Percentiles rank a stretch among this genome's conserved stretches.
Conservation (phyloP, 1,140 invertebrate species). For the Agrypnia vestita region DNA sequence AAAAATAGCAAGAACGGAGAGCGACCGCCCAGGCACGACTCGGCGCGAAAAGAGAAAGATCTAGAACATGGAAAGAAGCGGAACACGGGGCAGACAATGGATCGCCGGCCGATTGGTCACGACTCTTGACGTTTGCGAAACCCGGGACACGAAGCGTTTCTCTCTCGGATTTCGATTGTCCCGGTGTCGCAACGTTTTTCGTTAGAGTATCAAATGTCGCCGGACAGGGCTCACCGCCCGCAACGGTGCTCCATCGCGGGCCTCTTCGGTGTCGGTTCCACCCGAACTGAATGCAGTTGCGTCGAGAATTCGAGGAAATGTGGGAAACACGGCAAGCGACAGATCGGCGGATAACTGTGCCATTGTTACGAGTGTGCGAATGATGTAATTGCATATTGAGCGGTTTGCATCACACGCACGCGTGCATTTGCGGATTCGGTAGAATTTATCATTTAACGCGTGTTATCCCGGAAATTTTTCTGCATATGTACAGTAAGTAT, state of each 20-base stretch:
- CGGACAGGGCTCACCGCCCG: not conserved
- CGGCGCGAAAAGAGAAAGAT: not conserved
- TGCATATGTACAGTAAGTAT: constrained; percentile 8
- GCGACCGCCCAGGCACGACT: not conserved
- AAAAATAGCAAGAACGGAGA: not conserved
- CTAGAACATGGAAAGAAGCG: constrained; percentile 1
- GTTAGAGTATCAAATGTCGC: constrained; percentile 7
- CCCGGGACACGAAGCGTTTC: not conserved
- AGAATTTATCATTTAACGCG: no score
- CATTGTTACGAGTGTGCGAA: not conserved
- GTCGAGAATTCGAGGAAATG: constrained; percentile 1
- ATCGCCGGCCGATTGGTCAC: not conserved
- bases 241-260: not conserved
- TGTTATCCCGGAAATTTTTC: not conserved
- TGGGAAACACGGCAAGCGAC: not conserved
- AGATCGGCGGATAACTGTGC: not conserved
- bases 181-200: constrained; percentile 7
- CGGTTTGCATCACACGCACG: not conserved
- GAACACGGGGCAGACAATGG: not conserved
- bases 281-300: not conserved
- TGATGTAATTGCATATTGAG: constrained; percentile 5
- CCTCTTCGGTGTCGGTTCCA: no score
- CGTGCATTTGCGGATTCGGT: not conserved
- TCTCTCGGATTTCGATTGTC: not conserved
- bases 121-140: constrained; percentile 7